Conservation (phyloP, 2,888 invertebrate species). For the Patella ulyssiponensis region DNA sequence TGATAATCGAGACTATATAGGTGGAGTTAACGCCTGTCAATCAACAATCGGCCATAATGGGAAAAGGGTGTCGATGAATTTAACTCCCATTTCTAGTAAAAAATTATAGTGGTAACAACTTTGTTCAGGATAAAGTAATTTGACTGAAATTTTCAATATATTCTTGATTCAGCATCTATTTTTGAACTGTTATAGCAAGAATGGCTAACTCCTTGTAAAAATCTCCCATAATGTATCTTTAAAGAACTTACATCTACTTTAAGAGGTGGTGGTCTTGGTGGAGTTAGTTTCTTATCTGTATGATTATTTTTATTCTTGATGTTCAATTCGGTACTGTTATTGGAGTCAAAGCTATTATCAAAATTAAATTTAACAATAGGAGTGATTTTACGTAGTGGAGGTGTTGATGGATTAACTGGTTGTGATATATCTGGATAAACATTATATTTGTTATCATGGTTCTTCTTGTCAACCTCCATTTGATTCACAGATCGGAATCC, state of each 20-base stretch:
- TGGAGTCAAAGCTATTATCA: conserved; percentile 8
- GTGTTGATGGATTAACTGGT: not conserved
- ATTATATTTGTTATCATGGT: not conserved
- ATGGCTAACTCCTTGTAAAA: too few relatives aligned
- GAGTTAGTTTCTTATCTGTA: conserved; percentile 22
- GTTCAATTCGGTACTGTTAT: conserved; percentile 12
- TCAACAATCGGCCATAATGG: too few relatives aligned
- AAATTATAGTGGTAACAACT: too few relatives aligned
- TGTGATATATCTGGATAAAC: not conserved
- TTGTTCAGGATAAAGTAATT: too few relatives aligned
- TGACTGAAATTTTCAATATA: too few relatives aligned
- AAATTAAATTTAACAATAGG: conserved; percentile 46
- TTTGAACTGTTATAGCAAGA: too few relatives aligned
- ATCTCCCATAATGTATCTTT: too few relatives aligned
- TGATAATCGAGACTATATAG: too few relatives aligned
- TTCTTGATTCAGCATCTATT: too few relatives aligned
- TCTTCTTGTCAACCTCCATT: not conserved
- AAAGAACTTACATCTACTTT: conserved; percentile 18
- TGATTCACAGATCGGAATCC: not conserved
- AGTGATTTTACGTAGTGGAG: conserved; percentile 37
- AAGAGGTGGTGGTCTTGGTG: conserved; percentile 42
- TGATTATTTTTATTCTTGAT: conserved; percentile 21
- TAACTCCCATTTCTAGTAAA: too few relatives aligned
- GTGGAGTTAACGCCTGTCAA: too few relatives aligned
- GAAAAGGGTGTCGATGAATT: too few relatives aligned